Evolutionary conservation across 2,113 vertebrate species (phyloP).

Genomic region (Motacilla alba): DNA sequence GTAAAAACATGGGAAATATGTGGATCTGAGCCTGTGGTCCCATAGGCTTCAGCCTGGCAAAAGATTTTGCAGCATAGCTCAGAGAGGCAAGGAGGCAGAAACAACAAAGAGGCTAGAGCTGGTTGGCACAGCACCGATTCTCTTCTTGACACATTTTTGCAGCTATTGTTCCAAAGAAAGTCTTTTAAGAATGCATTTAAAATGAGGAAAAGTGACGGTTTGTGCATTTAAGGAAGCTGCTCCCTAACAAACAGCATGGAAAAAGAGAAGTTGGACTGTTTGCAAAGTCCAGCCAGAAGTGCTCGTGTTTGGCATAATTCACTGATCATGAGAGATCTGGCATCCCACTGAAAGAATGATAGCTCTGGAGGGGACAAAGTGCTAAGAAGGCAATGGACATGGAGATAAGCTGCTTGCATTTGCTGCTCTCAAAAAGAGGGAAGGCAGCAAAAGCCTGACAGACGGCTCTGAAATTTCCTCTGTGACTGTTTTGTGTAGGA

Average conservation of each 20-base stretch:
- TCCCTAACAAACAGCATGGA: background rate
- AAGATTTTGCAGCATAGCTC: background rate
- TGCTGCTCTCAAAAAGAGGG: background rate
- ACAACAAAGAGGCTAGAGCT: background rate
- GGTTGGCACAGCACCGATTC: background rate
- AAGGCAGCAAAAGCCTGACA: background rate
- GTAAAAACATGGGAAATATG: background rate
- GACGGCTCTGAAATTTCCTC: background rate
- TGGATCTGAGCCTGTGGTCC: background rate
- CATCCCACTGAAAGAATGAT: background rate
- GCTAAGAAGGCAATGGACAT: background rate
- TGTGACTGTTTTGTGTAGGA: background rate
- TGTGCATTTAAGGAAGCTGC: background rate
- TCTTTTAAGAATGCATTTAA: background rate
- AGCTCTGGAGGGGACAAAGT: background rate
- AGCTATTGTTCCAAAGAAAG: background rate
- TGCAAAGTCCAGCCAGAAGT: background rate
- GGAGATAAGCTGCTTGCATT: background rate
- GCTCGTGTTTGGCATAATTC: background rate
- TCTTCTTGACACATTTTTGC: background rate
- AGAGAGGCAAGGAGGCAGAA: background rate
- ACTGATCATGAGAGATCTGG: background rate
- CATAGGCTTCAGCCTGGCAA: background rate
- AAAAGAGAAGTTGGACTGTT: background rate
- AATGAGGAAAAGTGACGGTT: background rate